A percentile compares a stretch with the other conserved stretches of the same genome.
Conservation (phyloP, 2,797 vertebrate genomes). For the Spheniscus humboldti region DNA sequence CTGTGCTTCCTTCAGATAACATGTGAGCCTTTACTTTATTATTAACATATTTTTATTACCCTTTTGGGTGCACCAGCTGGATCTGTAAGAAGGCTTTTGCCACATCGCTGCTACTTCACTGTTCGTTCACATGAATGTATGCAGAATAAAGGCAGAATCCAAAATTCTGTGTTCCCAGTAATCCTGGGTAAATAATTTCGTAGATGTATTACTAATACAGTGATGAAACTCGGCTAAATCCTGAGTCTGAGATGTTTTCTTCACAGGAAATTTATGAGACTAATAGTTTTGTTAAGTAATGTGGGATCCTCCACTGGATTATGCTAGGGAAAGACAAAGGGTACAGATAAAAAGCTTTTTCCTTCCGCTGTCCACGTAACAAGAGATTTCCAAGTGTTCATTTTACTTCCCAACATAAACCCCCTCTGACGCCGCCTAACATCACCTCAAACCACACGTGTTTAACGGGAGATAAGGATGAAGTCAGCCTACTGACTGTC, state of each 20-base stretch:
- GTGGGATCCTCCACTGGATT: neutral
- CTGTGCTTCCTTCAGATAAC: neutral
- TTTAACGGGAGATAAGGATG: slow-evolving; percentile 62
- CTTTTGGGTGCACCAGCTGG: neutral
- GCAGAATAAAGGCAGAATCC: neutral
- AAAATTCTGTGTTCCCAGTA: neutral
- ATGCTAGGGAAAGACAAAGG: neutral
- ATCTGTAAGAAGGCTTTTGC: neutral
- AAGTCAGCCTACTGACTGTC: slow-evolving; percentile 20
- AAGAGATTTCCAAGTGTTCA: slow-evolving; percentile 22
- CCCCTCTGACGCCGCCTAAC: slow-evolving; percentile 49
- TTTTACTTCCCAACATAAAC: neutral
- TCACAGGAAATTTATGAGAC: neutral
- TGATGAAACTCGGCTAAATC: neutral
- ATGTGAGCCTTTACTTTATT: neutral
- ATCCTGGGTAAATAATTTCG: neutral
- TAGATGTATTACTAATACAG: neutral
- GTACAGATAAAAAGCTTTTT: neutral
- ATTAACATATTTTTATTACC: neutral
- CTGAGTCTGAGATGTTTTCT: neutral
- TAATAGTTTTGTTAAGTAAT: neutral
- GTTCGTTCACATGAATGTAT: neutral
- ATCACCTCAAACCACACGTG: slow-evolving; percentile 37
- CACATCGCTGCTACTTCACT: neutral
- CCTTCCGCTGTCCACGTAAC: neutral